phyloP scores from a whole-genome alignment of 2,113 vertebrate species.

The Caranx melampygus region DNA sequence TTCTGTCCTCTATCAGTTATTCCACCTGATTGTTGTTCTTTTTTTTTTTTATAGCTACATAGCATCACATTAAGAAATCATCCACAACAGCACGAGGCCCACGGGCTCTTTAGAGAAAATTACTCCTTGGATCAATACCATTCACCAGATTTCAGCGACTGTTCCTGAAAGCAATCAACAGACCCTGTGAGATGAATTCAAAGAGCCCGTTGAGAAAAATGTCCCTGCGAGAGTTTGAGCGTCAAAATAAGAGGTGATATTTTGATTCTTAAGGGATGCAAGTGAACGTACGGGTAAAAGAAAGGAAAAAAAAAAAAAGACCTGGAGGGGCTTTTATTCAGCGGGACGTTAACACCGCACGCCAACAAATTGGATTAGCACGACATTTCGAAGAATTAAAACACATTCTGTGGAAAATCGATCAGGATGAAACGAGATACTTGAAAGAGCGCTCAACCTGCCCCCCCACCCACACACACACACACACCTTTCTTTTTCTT shows the following conservation, averaged over 20 bases:
- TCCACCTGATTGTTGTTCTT: no score
- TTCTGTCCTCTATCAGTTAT: no score
- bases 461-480: background rate
- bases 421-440: constrained; percentile 50
- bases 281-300: background rate
- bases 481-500: background rate
- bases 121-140: background rate
- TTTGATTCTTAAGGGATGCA: background rate
- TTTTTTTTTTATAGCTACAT: background rate
- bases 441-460: constrained; percentile 21
- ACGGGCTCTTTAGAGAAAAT: background rate
- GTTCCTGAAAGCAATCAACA: background rate
- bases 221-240: background rate
- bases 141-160: background rate
- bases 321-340: constrained; percentile 23
- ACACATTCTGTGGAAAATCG: constrained; percentile 52
- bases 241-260: background rate
- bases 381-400: constrained; percentile 62
- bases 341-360: constrained; percentile 14
- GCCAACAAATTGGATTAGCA: constrained; percentile 67
- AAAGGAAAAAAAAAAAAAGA: background rate
- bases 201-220: background rate
- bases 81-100: background rate
- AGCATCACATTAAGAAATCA: background rate
- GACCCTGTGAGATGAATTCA: background rate